Evolutionary conservation across 2,797 vertebrate genomes (phyloP).

Genomic region (Manis crassicaudata): DNA sequence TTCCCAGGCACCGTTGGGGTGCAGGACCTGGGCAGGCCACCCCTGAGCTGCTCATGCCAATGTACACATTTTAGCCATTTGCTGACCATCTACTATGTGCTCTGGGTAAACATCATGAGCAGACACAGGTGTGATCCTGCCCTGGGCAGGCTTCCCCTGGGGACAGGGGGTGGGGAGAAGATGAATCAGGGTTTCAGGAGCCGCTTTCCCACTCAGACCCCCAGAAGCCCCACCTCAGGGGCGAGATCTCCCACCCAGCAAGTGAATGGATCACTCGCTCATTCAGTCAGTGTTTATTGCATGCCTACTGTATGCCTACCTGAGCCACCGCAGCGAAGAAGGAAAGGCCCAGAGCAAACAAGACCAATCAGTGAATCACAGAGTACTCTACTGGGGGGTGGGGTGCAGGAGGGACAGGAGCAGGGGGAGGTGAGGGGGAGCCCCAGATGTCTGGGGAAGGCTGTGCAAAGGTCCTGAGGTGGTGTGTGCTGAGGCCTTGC

Average conservation of each 20-base stretch:
- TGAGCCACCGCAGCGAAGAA: neutral
- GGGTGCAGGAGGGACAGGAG: neutral
- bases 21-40: too few relatives aligned
- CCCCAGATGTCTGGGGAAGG: neutral
- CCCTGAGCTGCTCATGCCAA: neutral
- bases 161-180: neutral
- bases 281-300: neutral
- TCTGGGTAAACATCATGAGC: neutral
- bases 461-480: neutral
- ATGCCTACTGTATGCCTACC: accelerated
- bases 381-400: neutral
- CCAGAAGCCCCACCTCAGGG: neutral
- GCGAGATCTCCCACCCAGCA: neutral
- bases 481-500: accelerated
- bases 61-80: too few relatives aligned
- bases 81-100: neutral
- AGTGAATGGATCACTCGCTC: neutral
- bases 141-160: neutral
- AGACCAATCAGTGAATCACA: neutral
- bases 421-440: neutral
- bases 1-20: neutral
- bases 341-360: neutral
- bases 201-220: neutral
- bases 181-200: neutral
- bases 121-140: neutral